phyloP scores from a whole-genome alignment of 1,140 invertebrate genomes.

The Drosophila murphyi region DNA sequence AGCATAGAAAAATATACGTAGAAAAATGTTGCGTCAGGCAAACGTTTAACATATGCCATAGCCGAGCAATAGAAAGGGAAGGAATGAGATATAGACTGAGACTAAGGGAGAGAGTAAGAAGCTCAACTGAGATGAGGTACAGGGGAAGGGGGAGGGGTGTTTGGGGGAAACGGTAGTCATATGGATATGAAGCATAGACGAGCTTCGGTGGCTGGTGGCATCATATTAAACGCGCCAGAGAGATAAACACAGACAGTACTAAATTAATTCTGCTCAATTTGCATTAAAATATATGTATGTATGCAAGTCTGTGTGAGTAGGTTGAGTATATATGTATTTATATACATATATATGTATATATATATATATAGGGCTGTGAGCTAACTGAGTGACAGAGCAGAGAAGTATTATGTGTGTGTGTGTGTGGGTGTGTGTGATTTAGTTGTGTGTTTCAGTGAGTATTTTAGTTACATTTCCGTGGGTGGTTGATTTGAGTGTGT shows the following conservation, averaged over 20 bases:
- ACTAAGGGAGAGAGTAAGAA: slow-evolving; percentile 44
- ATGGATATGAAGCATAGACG: slow-evolving; percentile 15
- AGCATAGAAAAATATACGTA: slow-evolving; percentile 39
- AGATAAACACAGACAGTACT: slow-evolving; percentile 79
- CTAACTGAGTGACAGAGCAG: slow-evolving; percentile 10
- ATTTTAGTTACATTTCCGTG: slow-evolving; percentile 72
- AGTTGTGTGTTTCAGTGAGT: not conserved
- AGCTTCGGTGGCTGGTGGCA: slow-evolving; percentile 58
- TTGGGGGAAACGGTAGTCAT: slow-evolving; percentile 7
- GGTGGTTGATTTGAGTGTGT: slow-evolving; percentile 20
- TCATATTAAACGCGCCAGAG: slow-evolving; percentile 75
- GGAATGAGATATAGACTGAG: not conserved
- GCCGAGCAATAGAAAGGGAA: slow-evolving; percentile 8
- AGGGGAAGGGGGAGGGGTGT: not conserved
- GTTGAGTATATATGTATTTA: not conserved
- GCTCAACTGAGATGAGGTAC: not conserved
- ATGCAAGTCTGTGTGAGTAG: slow-evolving; percentile 12
- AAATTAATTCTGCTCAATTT: slow-evolving; percentile 84
- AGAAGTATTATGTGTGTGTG: slow-evolving; percentile 29
- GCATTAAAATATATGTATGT: slow-evolving; percentile 80
- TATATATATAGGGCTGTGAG: not conserved
- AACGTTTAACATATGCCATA: slow-evolving; percentile 77
- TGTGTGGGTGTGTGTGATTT: slow-evolving; percentile 25
- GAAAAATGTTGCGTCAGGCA: slow-evolving; percentile 62
- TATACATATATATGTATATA: slow-evolving; percentile 14